These are phyloP conservation scores for Rhinolophus ferrumequinum DNA, from an alignment of 2,113 vertebrate species.

Conservation along the genomic window DNA sequence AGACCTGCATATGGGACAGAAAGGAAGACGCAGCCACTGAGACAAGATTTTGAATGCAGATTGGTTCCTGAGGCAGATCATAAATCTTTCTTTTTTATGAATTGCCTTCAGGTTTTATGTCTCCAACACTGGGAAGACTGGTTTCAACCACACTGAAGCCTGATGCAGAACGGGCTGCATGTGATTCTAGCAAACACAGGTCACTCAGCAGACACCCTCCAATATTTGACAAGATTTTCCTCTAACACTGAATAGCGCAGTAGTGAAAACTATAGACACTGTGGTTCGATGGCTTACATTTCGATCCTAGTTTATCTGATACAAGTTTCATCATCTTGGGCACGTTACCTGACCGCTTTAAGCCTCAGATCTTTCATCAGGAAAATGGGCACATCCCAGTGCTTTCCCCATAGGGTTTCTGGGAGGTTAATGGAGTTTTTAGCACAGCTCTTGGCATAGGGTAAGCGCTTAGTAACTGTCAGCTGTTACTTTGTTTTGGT, in stretches of 20 bases:
- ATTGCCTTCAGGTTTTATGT: not conserved
- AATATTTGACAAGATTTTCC: not conserved
- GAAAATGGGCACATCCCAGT: not conserved
- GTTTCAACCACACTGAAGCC: not conserved
- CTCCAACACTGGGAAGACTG: too few species aligned
- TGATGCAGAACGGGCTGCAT: too few species aligned
- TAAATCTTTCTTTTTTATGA: not conserved
- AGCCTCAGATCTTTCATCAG: not conserved
- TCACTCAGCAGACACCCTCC: not conserved
- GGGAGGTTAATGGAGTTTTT: not conserved
- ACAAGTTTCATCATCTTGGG: not conserved
- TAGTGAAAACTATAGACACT: not conserved
- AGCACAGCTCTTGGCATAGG: not conserved
- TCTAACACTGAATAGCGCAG: not conserved
- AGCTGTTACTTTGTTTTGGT: not conserved
- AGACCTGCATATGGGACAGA: not conserved
- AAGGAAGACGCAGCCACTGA: not conserved
- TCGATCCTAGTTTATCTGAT: not conserved
- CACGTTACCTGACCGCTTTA: not conserved
- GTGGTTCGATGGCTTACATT: not conserved
- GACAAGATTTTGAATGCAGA: not conserved
- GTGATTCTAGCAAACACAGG: accelerated
- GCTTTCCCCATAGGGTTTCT: not conserved
- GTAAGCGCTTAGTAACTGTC: not conserved
- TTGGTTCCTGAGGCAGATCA: not conserved